Conservation (phyloP, 2,113 vertebrate genomes). For the Triplophysa dalaica region DNA sequence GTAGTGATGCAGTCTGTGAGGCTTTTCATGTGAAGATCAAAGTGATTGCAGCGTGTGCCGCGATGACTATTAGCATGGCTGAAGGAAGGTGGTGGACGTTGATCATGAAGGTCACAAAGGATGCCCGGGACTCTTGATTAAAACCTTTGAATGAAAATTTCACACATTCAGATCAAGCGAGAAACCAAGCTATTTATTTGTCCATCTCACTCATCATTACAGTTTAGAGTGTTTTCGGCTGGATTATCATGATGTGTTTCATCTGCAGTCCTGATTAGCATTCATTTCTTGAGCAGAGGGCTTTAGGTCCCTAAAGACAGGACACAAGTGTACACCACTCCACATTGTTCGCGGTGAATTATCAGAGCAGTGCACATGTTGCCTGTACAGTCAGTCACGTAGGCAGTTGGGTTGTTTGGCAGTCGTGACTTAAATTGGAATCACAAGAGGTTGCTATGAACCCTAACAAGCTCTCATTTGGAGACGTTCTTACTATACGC, state of each 20-base stretch:
- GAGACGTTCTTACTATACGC: no score
- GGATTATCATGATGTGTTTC: constrained; percentile 9
- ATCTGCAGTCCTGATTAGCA: not conserved
- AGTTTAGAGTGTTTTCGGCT: not conserved
- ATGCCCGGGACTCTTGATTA: not conserved
- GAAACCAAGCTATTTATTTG: not conserved
- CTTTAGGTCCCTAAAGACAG: constrained; percentile 13
- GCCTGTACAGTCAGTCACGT: not conserved
- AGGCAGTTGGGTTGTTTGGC: no score
- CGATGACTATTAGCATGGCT: constrained; percentile 4
- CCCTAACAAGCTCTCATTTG: no score
- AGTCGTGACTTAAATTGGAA: no score
- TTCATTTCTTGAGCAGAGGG: not conserved
- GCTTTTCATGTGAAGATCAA: not conserved
- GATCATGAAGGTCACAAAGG: constrained; percentile 24
- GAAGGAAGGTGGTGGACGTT: constrained; percentile 30
- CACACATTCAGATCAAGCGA: not conserved
- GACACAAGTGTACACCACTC: not conserved
- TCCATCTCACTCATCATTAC: no score
- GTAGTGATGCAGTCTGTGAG: not conserved
- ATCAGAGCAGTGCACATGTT: constrained; percentile 26
- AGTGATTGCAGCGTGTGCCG: not conserved
- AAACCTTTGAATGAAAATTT: not conserved
- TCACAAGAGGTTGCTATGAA: no score
- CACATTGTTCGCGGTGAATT: constrained; percentile 16